These are phyloP conservation scores for Celastrina argiolus DNA, from an alignment of 2,888 invertebrate species.

Conservation along the genomic window DNA sequence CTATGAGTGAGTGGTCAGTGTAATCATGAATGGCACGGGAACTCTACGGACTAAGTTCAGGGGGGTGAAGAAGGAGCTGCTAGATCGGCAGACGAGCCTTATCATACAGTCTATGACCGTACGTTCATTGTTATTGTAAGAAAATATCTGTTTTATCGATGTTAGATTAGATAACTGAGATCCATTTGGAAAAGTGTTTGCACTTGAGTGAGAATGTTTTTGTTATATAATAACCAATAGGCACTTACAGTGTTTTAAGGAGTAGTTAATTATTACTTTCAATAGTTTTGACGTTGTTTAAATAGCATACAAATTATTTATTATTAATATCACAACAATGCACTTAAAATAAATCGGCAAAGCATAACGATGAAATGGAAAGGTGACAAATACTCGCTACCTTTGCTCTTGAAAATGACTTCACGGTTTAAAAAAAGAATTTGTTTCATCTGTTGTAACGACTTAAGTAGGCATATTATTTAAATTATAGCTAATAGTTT, in stretches of 20 bases:
- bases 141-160: not conserved
- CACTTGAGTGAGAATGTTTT: not conserved
- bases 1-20: slow-evolving; percentile 42
- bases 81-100: slow-evolving; percentile 84
- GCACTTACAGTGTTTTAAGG: not conserved
- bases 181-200: not conserved
- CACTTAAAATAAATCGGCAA: not conserved
- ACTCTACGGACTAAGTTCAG: slow-evolving; percentile 83
- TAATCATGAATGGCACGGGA: slow-evolving; percentile 72
- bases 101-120: slow-evolving; percentile 90
- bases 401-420: slow-evolving; percentile 35
- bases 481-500: not conserved
- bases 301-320: not conserved
- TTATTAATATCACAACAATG: not conserved
- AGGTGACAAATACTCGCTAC: slow-evolving; percentile 19
- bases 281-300: not conserved
- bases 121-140: slow-evolving; percentile 59
- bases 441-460: slow-evolving; percentile 27
- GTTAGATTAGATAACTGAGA: not conserved
- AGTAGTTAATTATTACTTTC: not conserved
- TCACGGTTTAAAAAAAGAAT: slow-evolving; percentile 39
- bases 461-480: slow-evolving; percentile 27
- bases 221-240: slow-evolving; percentile 7
- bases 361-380: not conserved
- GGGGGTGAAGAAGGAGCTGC: slow-evolving; percentile 86